phyloP scores from a whole-genome alignment of 1,140 invertebrate species.

The Drosophila guanche region DNA sequence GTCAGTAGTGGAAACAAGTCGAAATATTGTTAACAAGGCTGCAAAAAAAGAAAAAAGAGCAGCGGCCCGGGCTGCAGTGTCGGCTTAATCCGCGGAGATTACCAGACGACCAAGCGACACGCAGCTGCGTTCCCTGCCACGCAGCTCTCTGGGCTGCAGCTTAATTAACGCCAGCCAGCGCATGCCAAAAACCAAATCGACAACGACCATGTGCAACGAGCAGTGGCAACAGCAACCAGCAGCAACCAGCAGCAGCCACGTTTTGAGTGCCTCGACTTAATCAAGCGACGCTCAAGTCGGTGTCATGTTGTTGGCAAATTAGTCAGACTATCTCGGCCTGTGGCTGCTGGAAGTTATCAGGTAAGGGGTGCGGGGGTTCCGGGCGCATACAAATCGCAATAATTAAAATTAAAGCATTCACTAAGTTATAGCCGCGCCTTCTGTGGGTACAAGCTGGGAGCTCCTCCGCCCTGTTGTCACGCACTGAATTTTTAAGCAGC shows the following conservation, averaged over 20 bases:
- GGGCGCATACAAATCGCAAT: conserved; percentile 46
- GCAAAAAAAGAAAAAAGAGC: conserved; percentile 51
- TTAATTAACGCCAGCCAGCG: conserved; percentile 76
- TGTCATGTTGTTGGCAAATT: conserved; percentile 79
- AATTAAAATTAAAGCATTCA: conserved; percentile 79
- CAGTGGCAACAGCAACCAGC: conserved; percentile 17
- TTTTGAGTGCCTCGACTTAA: conserved; percentile 72
- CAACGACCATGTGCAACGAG: conserved; percentile 23
- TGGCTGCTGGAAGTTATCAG: not conserved
- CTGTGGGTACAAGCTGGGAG: not conserved
- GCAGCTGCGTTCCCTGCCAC: conserved; percentile 33
- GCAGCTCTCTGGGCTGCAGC: conserved; percentile 43
- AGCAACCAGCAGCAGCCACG: conserved; percentile 17
- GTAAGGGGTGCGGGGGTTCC: not conserved
- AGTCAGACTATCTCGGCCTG: conserved; percentile 49
- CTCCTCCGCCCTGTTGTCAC: conserved; percentile 26
- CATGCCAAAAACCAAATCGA: conserved; percentile 70
- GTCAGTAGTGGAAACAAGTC: conserved; percentile 47
- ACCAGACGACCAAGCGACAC: conserved; percentile 63
- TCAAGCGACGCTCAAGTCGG: conserved; percentile 56
- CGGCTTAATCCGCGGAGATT: conserved; percentile 78
- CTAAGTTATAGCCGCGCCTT: conserved; percentile 59
- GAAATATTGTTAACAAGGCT: conserved; percentile 78
- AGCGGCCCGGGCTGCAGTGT: conserved; percentile 47
- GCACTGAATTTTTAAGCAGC: conserved; percentile 15